Percentiles rank a stretch among this genome's conserved stretches.
Conservation (phyloP, 2,113 vertebrate genomes). For the Trichechus manatus region DNA sequence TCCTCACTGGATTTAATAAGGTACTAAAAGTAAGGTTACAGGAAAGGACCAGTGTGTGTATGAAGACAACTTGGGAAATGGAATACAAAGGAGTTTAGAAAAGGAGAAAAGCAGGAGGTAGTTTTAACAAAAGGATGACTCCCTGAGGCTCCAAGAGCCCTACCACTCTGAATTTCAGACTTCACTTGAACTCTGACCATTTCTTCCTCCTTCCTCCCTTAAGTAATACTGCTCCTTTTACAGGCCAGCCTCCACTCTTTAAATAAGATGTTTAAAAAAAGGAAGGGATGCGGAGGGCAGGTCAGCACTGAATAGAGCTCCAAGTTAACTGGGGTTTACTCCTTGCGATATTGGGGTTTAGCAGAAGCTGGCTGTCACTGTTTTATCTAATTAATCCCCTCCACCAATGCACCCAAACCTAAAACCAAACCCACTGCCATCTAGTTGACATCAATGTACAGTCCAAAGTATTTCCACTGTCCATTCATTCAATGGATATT, state of each 20-base stretch:
- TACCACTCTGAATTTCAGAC: not conserved
- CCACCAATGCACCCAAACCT: not conserved
- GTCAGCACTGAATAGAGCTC: not conserved
- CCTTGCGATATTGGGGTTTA: not conserved
- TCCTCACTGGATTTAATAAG: not conserved
- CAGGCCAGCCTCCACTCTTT: not conserved
- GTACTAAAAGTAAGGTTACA: not conserved
- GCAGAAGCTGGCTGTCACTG: not conserved
- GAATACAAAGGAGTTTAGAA: constrained; percentile 21
- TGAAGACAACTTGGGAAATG: not conserved
- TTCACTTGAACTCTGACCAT: not conserved
- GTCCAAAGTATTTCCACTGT: not conserved
- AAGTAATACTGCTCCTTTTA: not conserved
- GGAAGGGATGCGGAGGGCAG: not conserved
- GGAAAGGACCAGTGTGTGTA: not conserved
- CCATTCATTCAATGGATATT: not conserved
- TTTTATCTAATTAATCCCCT: not conserved
- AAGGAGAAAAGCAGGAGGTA: not conserved
- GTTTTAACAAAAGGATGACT: constrained; percentile 2
- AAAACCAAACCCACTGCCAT: no score
- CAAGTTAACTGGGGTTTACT: not conserved
- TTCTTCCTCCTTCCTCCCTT: not conserved
- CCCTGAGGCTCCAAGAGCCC: not conserved
- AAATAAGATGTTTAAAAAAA: not conserved
- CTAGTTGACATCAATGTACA: no score